phyloP scores from a whole-genome alignment of 2,888 invertebrate genomes.

The Erpobdella octoculata region DNA sequence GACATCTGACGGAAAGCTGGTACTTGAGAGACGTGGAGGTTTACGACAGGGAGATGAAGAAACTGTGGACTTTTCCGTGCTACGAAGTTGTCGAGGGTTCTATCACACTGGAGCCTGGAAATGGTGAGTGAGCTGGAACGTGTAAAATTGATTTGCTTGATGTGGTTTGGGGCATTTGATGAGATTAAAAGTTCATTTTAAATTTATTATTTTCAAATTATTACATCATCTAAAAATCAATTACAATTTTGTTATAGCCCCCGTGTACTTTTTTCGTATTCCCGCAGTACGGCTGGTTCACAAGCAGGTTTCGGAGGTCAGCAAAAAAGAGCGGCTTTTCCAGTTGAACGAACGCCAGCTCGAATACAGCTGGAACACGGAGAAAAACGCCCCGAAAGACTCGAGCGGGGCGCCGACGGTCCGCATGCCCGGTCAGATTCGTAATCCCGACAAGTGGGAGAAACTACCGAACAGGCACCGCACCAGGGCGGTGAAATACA shows the following conservation, averaged over 20 bases:
- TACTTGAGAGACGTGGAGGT: conserved; percentile 35
- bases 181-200: not conserved
- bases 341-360: conserved; percentile 34
- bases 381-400: not conserved
- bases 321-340: conserved; percentile 35
- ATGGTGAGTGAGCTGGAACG: conserved; percentile 29
- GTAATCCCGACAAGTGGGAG: conserved; percentile 8
- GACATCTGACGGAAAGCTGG: conserved; percentile 37
- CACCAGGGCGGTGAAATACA: conserved; percentile 16
- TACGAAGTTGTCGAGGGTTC: conserved; percentile 33
- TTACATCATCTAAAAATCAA: not conserved
- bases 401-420: not conserved
- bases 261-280: not conserved
- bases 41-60: conserved; percentile 18
- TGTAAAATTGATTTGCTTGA: not conserved
- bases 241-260: conserved; percentile 2
- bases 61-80: conserved; percentile 35
- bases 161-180: not conserved
- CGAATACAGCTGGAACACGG: conserved; percentile 34
- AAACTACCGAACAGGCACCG: conserved; percentile 5
- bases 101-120: conserved; percentile 34
- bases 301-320: conserved; percentile 34
- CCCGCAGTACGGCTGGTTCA: conserved; percentile 32
- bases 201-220: not conserved
- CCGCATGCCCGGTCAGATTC: conserved; percentile 10